Conservation (phyloP, 1,140 invertebrate species). For the Samia ricini region DNA sequence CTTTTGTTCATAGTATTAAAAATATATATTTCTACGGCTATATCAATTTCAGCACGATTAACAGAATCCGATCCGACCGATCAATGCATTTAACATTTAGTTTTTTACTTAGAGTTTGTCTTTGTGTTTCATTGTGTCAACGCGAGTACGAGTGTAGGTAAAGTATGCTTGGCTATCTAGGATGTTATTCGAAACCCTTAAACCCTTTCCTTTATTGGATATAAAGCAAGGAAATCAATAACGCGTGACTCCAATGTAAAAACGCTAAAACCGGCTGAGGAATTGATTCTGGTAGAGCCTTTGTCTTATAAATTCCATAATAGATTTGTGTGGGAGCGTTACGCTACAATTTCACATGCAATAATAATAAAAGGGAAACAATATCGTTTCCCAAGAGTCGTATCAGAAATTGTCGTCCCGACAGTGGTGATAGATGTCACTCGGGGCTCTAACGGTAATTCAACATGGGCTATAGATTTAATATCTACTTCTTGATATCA, state of each 20-base stretch:
- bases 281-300: neutral
- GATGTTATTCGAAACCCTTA: neutral
- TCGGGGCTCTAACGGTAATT: neutral
- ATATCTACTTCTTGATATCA: neutral
- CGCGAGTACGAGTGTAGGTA: neutral
- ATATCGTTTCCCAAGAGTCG: neutral
- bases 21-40: no score
- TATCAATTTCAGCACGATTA: no score
- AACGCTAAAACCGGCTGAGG: no score
- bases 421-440: neutral
- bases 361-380: slow-evolving; percentile 1
- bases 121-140: no score
- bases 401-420: neutral
- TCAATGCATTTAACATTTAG: no score
- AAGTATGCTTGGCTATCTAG: neutral
- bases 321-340: neutral
- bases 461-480: neutral
- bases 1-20: no score
- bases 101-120: no score
- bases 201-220: neutral
- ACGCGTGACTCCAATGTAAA: neutral
- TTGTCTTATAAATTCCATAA: neutral
- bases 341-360: neutral
- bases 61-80: no score
- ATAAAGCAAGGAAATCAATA: neutral